Conservation (phyloP, 2,797 vertebrate species). For the Psittacula derbiana region DNA sequence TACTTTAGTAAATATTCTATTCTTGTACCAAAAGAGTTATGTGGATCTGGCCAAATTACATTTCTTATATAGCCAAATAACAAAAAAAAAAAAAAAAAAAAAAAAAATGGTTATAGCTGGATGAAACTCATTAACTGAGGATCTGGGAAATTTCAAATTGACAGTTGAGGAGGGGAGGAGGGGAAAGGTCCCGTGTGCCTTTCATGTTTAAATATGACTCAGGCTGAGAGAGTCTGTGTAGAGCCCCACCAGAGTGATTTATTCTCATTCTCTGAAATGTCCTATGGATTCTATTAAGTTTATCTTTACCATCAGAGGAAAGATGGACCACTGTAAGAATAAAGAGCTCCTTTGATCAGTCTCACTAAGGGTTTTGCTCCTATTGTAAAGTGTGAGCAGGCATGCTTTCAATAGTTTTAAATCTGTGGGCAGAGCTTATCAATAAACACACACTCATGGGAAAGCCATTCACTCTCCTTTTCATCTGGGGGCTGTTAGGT, state of each 20-base stretch:
- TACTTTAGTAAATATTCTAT: neutral
- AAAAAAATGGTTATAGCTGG: neutral
- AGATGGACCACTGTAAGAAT: neutral
- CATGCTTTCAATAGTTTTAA: conserved; percentile 24
- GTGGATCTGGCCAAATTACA: neutral
- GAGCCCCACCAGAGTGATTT: neutral
- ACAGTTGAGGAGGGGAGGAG: neutral
- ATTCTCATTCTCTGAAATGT: conserved; percentile 1
- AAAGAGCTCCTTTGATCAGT: neutral
- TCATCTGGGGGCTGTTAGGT: neutral
- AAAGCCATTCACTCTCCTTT: conserved; percentile 14
- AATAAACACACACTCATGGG: conserved; percentile 1
- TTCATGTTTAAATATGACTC: conserved; percentile 14
- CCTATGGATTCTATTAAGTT: neutral
- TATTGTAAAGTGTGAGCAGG: neutral
- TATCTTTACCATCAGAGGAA: neutral
- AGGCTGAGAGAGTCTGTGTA: neutral
- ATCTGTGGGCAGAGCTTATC: conserved; percentile 15
- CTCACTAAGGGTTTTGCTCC: neutral
- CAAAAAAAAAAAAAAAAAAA: neutral
- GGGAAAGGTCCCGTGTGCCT: neutral
- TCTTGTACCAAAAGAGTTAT: neutral
- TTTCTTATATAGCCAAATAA: neutral
- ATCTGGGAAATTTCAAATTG: conserved; percentile 26
- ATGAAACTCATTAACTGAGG: neutral